Evolutionary conservation across 2,113 vertebrate genomes (phyloP), one percentile per base, ranked within the genome.

Genomic region (Carollia perspicillata): DNA sequence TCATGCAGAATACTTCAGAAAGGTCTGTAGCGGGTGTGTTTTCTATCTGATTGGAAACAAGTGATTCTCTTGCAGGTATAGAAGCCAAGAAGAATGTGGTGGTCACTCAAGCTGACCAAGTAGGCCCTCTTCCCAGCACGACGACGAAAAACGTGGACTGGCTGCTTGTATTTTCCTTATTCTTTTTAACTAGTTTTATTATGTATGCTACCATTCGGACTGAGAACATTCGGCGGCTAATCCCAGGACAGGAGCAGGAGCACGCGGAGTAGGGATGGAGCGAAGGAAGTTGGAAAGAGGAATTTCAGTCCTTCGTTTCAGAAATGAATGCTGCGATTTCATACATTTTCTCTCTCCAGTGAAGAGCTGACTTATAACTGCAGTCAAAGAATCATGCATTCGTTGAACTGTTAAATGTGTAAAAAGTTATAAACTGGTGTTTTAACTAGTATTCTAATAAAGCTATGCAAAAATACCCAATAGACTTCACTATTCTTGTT

Each of bases 161-260:
- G 99, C 97, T 99, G 90, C 99, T 99, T 0, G 99, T 99, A 47
- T 99, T 99, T 95, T 99, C 99, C 0, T 90, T 99, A 91, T 98
- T 99, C 78, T 99, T 99, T 97, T 98, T 99, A 97, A 98, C 98
- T 0, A 97, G 98, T 86, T 99, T 99, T 84, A 98, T 98, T 14
- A 16, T 99, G 81, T 99, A 99, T 0, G 99, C 99, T 18, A 99
- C 99, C 26, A 30, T 99, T 44, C 98, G 99, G n/a, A 99, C 99
- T 0, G 99, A 99, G 96, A 99, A 99, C 97, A 99, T 99, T 91
- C 99, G 99, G 1, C 99, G 99, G 99, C 98, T 99, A 35, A 99
- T 99, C 95, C 99, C 99, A 0, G 99, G 99, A 47, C 99, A 99
- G 18, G 99, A 99, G 93, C 99, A 99, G 0, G 99, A 99, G 5